Evolutionary conservation across 2,113 vertebrate species (phyloP).

Genomic region (Silurus asotus): DNA sequence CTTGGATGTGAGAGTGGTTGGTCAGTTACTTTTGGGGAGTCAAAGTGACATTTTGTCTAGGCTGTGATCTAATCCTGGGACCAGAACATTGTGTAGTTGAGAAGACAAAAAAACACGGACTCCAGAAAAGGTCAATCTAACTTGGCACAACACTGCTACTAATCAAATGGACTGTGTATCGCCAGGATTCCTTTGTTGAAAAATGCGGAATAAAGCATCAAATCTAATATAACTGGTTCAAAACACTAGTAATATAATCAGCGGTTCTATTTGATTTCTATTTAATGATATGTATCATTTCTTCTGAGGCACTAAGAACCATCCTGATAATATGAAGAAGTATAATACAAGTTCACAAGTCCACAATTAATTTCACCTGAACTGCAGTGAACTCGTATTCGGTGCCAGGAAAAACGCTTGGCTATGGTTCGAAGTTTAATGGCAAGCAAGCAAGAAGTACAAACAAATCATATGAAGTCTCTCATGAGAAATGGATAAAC

Average conservation of each 20-base stretch:
- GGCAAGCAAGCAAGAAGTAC: neutral
- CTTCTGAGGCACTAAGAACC: no score
- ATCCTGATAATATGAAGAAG: neutral
- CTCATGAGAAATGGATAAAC: conserved; percentile 3
- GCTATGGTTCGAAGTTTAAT: conserved; percentile 8
- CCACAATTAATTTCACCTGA: neutral
- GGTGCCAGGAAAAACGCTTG: neutral
- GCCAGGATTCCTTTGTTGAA: neutral
- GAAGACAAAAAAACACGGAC: neutral
- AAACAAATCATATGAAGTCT: neutral
- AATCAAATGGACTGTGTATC: neutral
- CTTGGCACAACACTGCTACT: neutral
- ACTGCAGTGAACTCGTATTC: neutral
- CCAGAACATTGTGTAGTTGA: neutral
- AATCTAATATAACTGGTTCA: neutral
- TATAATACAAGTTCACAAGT: neutral
- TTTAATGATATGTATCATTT: neutral
- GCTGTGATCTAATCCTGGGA: neutral
- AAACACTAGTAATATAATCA: neutral
- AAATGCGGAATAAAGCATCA: neutral
- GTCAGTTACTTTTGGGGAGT: neutral
- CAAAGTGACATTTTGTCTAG: neutral
- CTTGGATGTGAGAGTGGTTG: neutral
- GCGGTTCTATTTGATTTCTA: neutral
- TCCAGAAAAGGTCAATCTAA: neutral